Evolutionary conservation across 1,140 invertebrate genomes (phyloP).

Genomic region (Antheraea pernyi): DNA sequence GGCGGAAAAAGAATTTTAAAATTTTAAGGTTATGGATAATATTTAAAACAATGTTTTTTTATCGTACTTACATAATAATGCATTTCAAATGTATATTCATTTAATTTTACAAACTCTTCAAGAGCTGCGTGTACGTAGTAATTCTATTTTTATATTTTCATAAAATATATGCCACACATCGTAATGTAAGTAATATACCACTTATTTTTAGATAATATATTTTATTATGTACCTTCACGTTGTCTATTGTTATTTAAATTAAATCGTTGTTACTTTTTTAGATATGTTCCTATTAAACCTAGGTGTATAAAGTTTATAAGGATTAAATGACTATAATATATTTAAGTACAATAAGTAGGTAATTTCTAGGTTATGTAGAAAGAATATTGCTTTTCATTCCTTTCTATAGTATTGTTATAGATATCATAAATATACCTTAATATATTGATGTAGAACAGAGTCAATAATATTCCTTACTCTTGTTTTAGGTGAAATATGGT

Average conservation of each 20-base stretch:
- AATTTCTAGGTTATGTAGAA: neutral
- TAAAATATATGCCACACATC: neutral
- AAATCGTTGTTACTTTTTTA: too few species aligned
- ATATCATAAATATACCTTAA: neutral
- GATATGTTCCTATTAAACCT: too few species aligned
- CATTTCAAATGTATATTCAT: neutral
- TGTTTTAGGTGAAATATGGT: slow-evolving; percentile 34
- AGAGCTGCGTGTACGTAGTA: neutral
- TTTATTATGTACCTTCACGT: neutral
- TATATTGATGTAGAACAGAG: slow-evolving; percentile 27
- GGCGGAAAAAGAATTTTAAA: neutral
- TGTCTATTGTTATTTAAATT: neutral
- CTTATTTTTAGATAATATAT: neutral
- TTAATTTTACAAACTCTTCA: neutral
- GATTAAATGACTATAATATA: too few species aligned
- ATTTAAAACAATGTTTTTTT: neutral
- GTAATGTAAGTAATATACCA: neutral
- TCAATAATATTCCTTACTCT: slow-evolving; percentile 18
- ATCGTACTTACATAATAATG: neutral
- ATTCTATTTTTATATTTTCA: neutral
- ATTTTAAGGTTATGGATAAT: slow-evolving; percentile 1
- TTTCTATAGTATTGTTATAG: neutral
- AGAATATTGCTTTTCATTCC: neutral
- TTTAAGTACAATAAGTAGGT: too few species aligned
- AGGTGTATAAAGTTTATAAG: too few species aligned